These are phyloP conservation scores for Gadopsis marmoratus DNA, from an alignment of 2,797 vertebrate genomes.

Conservation along the genomic window DNA sequence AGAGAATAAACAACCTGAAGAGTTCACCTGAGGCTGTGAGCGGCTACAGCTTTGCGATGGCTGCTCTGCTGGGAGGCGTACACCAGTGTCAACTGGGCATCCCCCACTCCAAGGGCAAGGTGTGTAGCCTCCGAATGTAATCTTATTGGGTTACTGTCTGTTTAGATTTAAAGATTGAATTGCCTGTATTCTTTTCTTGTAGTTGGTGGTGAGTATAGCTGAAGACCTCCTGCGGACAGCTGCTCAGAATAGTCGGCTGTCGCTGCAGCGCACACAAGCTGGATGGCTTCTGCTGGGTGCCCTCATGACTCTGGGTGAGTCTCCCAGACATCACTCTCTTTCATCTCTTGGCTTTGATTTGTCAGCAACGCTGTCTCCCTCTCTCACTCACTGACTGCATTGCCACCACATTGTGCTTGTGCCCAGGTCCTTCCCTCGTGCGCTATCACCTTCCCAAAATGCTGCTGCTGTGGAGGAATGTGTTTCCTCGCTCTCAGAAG, in stretches of 20 bases:
- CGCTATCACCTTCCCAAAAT: slow-evolving; percentile 99
- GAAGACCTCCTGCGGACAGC: slow-evolving; percentile 97
- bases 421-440: slow-evolving; percentile 93
- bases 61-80: slow-evolving; percentile 95
- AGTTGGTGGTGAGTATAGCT: slow-evolving; percentile 99
- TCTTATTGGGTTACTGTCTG: neutral
- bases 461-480: slow-evolving; percentile 96
- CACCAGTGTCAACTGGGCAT: slow-evolving; percentile 98
- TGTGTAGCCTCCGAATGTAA: slow-evolving; percentile 66
- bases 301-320: slow-evolving; percentile 96
- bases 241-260: slow-evolving; percentile 96
- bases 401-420: neutral
- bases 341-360: neutral
- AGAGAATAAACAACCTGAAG: slow-evolving; percentile 97
- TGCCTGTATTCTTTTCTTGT: slow-evolving; percentile 46
- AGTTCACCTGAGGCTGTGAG: slow-evolving; percentile 98
- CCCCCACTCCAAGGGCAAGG: slow-evolving; percentile 98
- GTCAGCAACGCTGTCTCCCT: neutral
- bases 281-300: slow-evolving; percentile 98
- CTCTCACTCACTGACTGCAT: neutral
- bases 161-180: neutral
- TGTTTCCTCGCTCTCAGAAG: slow-evolving; percentile 98
- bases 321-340: slow-evolving; percentile 5
- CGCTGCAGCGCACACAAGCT: slow-evolving; percentile 96
- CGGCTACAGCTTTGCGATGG: slow-evolving; percentile 99